A percentile compares a stretch with the other conserved stretches of the same genome.
Evolutionary conservation across 1,140 invertebrate species (phyloP).

Genomic region (Papilio helenus): DNA sequence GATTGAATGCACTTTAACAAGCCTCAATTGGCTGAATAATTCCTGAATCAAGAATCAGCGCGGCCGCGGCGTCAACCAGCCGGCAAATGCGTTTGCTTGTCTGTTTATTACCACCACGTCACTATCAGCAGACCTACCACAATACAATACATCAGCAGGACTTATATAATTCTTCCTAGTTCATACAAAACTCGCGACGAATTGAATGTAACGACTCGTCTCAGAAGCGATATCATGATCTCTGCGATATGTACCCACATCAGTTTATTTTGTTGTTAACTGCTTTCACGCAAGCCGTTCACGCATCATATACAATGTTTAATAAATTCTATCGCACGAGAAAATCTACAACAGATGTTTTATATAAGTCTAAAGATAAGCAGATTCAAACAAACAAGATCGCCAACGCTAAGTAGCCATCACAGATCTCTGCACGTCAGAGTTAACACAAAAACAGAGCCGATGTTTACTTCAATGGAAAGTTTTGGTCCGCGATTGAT

Average conservation of each 20-base stretch:
- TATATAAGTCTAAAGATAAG: background rate
- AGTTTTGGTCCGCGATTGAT: background rate
- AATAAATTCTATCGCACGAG: background rate
- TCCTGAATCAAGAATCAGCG: conserved; percentile 14
- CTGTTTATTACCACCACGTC: background rate
- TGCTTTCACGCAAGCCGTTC: background rate
- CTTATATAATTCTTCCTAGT: background rate
- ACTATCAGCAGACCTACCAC: background rate
- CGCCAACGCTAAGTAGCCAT: background rate
- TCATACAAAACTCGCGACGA: no score
- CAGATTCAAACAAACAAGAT: conserved; percentile 1
- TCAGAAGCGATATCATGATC: no score
- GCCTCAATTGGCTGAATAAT: conserved; percentile 18
- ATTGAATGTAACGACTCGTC: no score
- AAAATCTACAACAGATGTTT: background rate
- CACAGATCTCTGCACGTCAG: background rate
- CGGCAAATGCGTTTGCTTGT: background rate
- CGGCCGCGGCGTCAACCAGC: background rate
- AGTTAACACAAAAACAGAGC: conserved; percentile 6
- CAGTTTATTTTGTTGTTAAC: no score
- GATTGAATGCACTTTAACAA: conserved; percentile 26
- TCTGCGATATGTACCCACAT: no score
- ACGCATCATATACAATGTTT: background rate
- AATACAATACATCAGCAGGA: background rate
- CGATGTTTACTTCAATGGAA: conserved; percentile 3